phyloP scores from a whole-genome alignment of 2,113 vertebrate genomes.

The Seriola dumerili region DNA sequence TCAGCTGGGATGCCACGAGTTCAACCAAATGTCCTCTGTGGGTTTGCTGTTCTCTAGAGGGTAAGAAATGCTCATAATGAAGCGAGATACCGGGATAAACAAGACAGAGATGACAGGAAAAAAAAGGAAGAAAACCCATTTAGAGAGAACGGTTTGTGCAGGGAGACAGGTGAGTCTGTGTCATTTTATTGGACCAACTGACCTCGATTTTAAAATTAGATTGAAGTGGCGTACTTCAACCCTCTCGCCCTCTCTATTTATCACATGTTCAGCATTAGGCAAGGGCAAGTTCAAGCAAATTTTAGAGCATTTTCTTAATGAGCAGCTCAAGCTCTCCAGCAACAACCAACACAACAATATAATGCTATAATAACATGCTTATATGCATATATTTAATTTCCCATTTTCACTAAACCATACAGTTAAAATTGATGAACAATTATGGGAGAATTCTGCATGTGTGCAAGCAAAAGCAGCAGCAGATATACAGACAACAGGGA shows the following conservation, averaged over 20 bases:
- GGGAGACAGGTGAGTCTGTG: neutral
- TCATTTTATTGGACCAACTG: conserved; percentile 1
- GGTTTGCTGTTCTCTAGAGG: conserved; percentile 7
- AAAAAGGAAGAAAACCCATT: neutral
- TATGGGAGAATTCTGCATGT: conserved; percentile 1
- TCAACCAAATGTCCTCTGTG: conserved; percentile 14
- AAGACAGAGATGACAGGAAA: neutral
- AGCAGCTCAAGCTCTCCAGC: neutral
- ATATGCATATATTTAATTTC: neutral
- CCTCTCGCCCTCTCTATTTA: neutral
- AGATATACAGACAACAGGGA: conserved; percentile 4
- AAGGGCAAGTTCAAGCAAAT: conserved; percentile 2
- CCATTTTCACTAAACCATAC: neutral
- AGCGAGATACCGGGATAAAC: conserved; percentile 19
- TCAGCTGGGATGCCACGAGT: neutral
- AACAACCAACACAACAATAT: neutral
- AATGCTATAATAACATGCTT: neutral
- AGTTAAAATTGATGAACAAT: neutral
- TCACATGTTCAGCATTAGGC: conserved; percentile 5
- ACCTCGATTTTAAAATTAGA: conserved; percentile 3
- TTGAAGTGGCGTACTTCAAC: neutral
- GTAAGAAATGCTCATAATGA: conserved; percentile 23
- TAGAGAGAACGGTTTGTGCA: neutral
- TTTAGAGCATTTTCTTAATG: neutral
- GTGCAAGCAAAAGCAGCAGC: neutral